Percentiles rank a stretch among this genome's conserved stretches.
Conservation (phyloP, 2,797 vertebrate genomes). For the Gymnothorax javanicus region DNA sequence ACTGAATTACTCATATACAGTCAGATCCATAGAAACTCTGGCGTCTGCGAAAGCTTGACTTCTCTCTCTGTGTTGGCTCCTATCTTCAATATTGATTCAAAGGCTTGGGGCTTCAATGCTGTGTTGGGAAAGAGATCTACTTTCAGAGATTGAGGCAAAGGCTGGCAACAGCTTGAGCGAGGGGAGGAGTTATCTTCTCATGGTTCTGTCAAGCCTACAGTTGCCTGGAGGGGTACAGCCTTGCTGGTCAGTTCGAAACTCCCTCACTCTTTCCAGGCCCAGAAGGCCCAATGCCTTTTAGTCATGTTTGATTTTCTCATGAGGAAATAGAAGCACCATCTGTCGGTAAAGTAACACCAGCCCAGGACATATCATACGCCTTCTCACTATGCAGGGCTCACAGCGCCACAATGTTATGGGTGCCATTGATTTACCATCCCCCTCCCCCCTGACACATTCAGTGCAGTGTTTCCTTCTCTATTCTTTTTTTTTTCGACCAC, state of each 20-base stretch:
- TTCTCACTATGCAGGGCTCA: neutral
- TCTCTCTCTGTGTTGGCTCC: neutral
- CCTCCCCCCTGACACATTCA: neutral
- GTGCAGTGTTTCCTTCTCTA: neutral
- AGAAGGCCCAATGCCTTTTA: constrained; percentile 39
- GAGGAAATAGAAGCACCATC: constrained; percentile 53
- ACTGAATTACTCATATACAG: neutral
- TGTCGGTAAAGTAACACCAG: constrained; percentile 61
- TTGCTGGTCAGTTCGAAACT: neutral
- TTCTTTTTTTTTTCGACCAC: neutral
- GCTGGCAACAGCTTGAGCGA: neutral
- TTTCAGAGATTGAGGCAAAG: neutral
- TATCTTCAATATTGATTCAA: neutral
- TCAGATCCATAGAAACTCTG: neutral
- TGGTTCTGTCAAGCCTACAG: constrained; percentile 2
- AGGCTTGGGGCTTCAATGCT: neutral
- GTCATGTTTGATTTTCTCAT: constrained; percentile 37
- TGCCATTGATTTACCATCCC: constrained; percentile 11
- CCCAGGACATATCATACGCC: neutral
- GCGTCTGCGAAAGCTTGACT: neutral
- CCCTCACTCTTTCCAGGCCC: neutral
- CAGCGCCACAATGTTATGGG: neutral
- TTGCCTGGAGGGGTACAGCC: neutral
- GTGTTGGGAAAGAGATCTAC: neutral
- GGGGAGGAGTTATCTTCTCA: neutral